Base-by-base conservation (phyloP, 2,888 invertebrate species). In the Beris morrisii region DNA sequence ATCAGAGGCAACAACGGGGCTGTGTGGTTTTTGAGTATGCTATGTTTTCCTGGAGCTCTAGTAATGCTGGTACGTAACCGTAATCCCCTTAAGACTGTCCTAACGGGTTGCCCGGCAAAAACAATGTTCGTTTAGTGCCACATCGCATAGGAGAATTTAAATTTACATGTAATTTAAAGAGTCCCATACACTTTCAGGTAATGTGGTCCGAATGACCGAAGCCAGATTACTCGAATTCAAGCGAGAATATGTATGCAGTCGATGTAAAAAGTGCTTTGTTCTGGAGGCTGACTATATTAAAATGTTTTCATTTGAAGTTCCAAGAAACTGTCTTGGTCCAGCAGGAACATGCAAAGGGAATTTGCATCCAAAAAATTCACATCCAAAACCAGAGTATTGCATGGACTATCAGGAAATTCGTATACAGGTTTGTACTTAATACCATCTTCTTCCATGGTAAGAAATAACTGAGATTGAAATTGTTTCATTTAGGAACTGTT, bases 381-480 rank as follows among this genome's bases (percentile, higher is more conserved):
- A 67, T 79, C 82, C 72, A 7, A 59, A 68, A 50, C 63, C 68
- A 3, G 61, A 71, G 54, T 67, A 64, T 75, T 93, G 86, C 76
- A 89, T 86, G 73, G 92, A 93, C 82, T 92, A 90, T 79, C 93
- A 93, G 79, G 92, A 93, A 83, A 87, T 93, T 12, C 93, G 92
- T 82, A 85, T 95, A 74, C 90, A 90, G 82, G 89, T 87, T 79
- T 56, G 4, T 58, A 22, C 11, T 28, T 79, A 57, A 2, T 58
- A 22, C 11, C 12, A 12, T 22, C 9, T 5, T 38, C 38, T 38
- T 3, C 38, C 38, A 38, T 3, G 5, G 9, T 3, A 7, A 38
- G 9, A 38, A 7, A 7, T 38, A 38, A 38, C 1, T 38, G 9
- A 38, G 7, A 38, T 9, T 38, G 38, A 38, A 38, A 22, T 22